phyloP scores from a whole-genome alignment of 2,797 vertebrate species.

The Pristis pectinata region DNA sequence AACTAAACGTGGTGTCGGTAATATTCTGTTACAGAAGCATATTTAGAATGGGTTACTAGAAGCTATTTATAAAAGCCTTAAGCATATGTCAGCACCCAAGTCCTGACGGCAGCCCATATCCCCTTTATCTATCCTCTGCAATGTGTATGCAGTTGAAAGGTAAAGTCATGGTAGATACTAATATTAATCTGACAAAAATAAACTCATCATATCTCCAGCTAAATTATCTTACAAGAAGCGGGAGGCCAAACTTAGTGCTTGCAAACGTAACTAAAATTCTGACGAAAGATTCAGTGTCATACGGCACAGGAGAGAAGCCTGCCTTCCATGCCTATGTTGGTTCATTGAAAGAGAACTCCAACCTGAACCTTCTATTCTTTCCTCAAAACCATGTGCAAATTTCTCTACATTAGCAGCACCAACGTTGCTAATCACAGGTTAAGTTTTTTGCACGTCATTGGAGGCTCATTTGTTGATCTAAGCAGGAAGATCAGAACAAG shows the following conservation, averaged over 20 bases:
- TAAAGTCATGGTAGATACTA: neutral
- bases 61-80: neutral
- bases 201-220: neutral
- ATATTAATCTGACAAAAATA: neutral
- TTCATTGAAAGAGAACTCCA: neutral
- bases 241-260: neutral
- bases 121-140: neutral
- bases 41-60: neutral
- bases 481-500: neutral
- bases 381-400: neutral
- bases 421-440: neutral
- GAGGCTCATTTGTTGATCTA: neutral
- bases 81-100: neutral
- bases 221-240: neutral
- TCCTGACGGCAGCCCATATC: neutral
- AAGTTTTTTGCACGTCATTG: no score
- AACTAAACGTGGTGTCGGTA: neutral
- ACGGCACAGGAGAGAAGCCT: neutral
- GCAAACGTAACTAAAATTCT: neutral
- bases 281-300: neutral
- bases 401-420: neutral
- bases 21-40: neutral
- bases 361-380: neutral
- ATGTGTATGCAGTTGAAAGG: neutral
- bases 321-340: neutral